phyloP scores from a whole-genome alignment of 1,140 invertebrate species.

The Orussus abietinus region DNA sequence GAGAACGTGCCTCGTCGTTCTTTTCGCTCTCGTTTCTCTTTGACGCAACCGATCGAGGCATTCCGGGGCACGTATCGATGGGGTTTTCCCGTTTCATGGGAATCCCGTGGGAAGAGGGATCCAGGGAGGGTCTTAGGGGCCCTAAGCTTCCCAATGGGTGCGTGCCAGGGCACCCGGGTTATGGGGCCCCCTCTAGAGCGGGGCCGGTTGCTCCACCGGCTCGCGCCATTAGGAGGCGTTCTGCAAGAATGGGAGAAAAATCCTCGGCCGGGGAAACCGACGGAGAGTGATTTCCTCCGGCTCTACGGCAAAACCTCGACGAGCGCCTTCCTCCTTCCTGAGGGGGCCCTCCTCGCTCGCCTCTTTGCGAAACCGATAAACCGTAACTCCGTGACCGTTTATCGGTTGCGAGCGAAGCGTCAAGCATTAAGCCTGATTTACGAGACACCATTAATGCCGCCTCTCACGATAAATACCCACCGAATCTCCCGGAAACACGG shows the following conservation, averaged over 20 bases:
- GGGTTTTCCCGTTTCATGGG: too few relatives aligned
- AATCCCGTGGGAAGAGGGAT: too few relatives aligned
- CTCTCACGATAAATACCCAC: slow-evolving; percentile 16
- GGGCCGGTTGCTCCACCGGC: too few relatives aligned
- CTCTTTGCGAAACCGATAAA: too few relatives aligned
- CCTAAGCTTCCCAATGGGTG: too few relatives aligned
- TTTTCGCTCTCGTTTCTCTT: too few relatives aligned
- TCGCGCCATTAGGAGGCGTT: slow-evolving; percentile 14
- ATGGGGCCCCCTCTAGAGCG: too few relatives aligned
- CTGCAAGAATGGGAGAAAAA: slow-evolving; percentile 17
- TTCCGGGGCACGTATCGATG: too few relatives aligned
- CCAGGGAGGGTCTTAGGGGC: too few relatives aligned
- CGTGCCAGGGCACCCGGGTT: too few relatives aligned
- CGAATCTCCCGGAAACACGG: slow-evolving; percentile 3
- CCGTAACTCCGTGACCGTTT: slow-evolving; percentile 6
- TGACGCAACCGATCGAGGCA: too few relatives aligned
- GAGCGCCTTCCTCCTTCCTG: slow-evolving; percentile 24
- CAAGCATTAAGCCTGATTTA: slow-evolving; percentile 26
- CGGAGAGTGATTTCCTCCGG: slow-evolving; percentile 24
- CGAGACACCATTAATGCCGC: slow-evolving; percentile 21
- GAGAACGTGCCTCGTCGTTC: too few relatives aligned
- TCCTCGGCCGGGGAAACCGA: slow-evolving; percentile 10
- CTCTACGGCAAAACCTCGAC: slow-evolving; percentile 16
- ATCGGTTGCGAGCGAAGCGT: slow-evolving; percentile 12
- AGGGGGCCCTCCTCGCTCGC: slow-evolving; percentile 20